Evolutionary conservation across 2,797 vertebrate species (phyloP), one percentile per base, ranked within the genome.

Genomic region (Labroides dimidiatus): DNA sequence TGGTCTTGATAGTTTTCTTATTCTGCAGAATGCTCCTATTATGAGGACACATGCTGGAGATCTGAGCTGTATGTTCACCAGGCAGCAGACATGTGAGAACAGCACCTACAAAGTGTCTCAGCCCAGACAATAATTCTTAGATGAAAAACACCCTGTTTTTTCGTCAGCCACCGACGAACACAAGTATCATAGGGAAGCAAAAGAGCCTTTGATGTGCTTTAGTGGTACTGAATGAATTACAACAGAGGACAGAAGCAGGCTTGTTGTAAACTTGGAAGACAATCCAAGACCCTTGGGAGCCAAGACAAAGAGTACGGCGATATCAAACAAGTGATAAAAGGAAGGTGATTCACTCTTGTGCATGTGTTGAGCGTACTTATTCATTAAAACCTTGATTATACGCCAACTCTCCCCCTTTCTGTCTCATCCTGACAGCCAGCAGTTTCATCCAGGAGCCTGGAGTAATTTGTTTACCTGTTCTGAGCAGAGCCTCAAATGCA

Each of bases 391-490:
- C 45, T 75, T 75, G 74, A 89, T 85, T 85, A 80, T 77, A 80
- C n/a, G 61, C 60, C 17, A 53, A 41, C 69, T 76, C 53, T 72
- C 23, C 13, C 53, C 27, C 69, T 77, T 44, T 74, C 51, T 2
- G 16, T 75, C 62, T 72, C 52, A 66, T 68, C 60, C 20, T 64
- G 68, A 80, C 83, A 73, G 37, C 57, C 0, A 27, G 50, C 4
- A 61, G 58, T 74, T 76, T 77, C 51, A 64, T 72, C 36, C 60
- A 37, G 37, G 50, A 78, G 52, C 62, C 47, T 27, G 10, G 51
- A 66, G 68, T 88, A 65, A 85, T 85, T 87, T 76, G 84, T 87
- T 85, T 63, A 80, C 79, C 73, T 78, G 78, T 53, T 82, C 82
- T 62, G 53, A 89, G 50, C 80, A 75, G 78, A 76, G 50, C 63